Percentiles rank a stretch among this genome's conserved stretches.
Conservation (phyloP, 2,113 vertebrate genomes). For the Campylomormyrus tamandua region DNA sequence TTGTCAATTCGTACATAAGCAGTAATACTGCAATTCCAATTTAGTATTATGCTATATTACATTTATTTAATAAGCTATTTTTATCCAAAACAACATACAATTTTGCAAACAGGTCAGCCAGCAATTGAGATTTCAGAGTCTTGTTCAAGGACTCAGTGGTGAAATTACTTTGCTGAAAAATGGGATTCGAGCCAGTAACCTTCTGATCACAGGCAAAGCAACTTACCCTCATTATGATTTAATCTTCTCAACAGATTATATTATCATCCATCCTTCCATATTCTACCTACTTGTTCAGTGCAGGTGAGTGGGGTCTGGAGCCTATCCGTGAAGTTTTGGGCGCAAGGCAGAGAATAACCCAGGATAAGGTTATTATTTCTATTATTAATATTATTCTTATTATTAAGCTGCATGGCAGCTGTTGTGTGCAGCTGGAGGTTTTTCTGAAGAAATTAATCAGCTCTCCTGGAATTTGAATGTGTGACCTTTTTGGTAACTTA, state of each 20-base stretch:
- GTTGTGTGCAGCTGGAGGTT: neutral
- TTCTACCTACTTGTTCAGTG: neutral
- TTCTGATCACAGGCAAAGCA: neutral
- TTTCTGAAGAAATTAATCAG: neutral
- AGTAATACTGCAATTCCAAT: neutral
- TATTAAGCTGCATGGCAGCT: neutral
- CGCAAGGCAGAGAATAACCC: neutral
- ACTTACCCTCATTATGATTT: neutral
- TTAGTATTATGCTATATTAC: neutral
- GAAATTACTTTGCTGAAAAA: neutral
- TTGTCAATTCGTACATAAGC: neutral
- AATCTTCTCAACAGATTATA: neutral
- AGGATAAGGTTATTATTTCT: neutral
- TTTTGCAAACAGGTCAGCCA: neutral
- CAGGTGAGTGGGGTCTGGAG: neutral
- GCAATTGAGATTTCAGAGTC: neutral
- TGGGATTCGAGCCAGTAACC: neutral
- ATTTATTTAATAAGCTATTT: neutral
- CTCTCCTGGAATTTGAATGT: slow-evolving; percentile 1
- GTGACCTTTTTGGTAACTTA: slow-evolving; percentile 4
- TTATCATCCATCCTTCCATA: neutral
- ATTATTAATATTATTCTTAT: neutral
- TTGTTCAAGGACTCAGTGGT: neutral
- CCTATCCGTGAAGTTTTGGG: neutral
- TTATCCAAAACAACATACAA: neutral